Conservation (phyloP, 2,797 vertebrate genomes). For the Calcarius lapponicus region DNA sequence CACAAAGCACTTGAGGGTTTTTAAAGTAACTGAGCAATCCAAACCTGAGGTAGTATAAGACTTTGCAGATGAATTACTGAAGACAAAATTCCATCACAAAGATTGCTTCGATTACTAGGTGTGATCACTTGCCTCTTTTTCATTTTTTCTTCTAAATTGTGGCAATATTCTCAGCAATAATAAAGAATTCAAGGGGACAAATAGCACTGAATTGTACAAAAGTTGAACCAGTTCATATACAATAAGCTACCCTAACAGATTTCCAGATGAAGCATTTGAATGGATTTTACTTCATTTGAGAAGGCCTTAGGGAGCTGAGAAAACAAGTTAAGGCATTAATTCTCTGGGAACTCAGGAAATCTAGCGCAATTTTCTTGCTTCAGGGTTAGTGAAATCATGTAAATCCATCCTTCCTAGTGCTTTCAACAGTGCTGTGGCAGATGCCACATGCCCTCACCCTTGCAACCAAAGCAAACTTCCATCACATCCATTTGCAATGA, state of each 20-base stretch:
- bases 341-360: not conserved
- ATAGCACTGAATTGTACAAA: not conserved
- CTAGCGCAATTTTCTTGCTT: not conserved
- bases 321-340: not conserved
- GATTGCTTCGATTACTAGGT: not conserved
- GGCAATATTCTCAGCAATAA: not conserved
- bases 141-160: not conserved
- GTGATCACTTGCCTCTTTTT: not conserved
- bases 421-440: not conserved
- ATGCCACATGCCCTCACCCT: not conserved
- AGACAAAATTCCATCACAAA: not conserved
- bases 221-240: not conserved
- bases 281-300: not conserved
- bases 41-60: not conserved
- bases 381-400: not conserved
- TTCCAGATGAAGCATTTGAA: not conserved
- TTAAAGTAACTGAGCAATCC: not conserved
- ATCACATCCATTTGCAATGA: not conserved
- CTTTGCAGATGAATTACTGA: not conserved
- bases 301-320: not conserved
- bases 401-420: not conserved
- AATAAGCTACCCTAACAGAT: not conserved
- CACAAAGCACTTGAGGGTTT: not conserved
- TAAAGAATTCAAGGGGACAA: not conserved
- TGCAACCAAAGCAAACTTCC: not conserved